These are phyloP conservation scores for Scomberomorus guttatus DNA, from an alignment of 2,797 vertebrate species.

Conservation along the genomic window DNA sequence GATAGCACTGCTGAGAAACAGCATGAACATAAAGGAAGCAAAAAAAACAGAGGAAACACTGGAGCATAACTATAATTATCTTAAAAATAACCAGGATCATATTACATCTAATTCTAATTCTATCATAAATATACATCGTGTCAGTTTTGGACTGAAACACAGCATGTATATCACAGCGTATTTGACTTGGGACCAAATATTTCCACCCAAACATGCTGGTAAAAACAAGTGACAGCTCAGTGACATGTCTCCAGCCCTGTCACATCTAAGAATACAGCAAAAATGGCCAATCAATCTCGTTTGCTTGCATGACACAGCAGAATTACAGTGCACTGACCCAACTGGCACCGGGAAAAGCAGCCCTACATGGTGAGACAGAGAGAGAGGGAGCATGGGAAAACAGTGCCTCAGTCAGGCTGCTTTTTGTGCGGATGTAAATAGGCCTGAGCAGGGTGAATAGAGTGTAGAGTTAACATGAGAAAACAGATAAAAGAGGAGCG, in stretches of 20 bases:
- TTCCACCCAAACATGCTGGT: background rate
- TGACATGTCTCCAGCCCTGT: conserved; percentile 69
- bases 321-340: conserved; percentile 66
- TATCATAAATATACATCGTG: background rate
- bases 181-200: background rate
- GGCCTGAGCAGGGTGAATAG: conserved; percentile 24
- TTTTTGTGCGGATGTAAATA: conserved; percentile 38
- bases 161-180: background rate
- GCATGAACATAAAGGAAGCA: background rate
- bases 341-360: conserved; percentile 67
- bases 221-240: conserved; percentile 35
- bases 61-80: conserved; percentile 9
- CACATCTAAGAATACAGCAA: conserved; percentile 78
- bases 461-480: conserved; percentile 14
- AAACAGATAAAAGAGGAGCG: conserved; percentile 1
- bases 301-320: conserved; percentile 76
- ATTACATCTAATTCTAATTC: conserved; percentile 22
- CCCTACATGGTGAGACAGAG: conserved; percentile 28
- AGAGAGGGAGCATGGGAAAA: conserved; percentile 66
- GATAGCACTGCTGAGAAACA: conserved; percentile 19
- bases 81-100: conserved; percentile 19
- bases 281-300: conserved; percentile 76
- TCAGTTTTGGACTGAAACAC: conserved; percentile 1
- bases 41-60: background rate
- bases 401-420: conserved; percentile 36